Evolutionary conservation across 2,888 invertebrate species (phyloP).

Genomic region (Pristionchus fissidentatus): DNA sequence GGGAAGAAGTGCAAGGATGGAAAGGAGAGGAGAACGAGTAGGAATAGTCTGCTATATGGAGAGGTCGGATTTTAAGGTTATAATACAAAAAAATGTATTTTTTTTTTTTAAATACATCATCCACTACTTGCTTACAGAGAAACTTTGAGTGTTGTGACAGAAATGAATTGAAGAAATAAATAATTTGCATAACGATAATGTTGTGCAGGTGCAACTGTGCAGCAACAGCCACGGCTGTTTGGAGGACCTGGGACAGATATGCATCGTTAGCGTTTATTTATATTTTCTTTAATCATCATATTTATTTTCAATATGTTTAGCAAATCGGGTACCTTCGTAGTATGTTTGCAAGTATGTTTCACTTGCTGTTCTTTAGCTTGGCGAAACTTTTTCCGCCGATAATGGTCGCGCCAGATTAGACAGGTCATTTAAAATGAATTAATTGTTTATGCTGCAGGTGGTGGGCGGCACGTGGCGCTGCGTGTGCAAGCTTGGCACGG

Average conservation of each 20-base stretch:
- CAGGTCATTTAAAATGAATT: not conserved
- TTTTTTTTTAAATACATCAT: too few relatives aligned
- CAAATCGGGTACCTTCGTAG: too few relatives aligned
- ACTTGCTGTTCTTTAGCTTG: not conserved
- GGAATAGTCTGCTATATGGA: slow-evolving; percentile 45
- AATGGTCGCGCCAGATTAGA: not conserved
- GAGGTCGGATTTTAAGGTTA: not conserved
- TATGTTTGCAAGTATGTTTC: not conserved
- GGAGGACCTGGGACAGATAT: slow-evolving; percentile 69
- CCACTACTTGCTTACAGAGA: too few relatives aligned
- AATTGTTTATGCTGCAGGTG: slow-evolving; percentile 55
- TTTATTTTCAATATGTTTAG: not conserved
- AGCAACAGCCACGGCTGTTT: slow-evolving; percentile 45
- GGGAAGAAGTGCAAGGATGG: slow-evolving; percentile 43
- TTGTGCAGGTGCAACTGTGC: slow-evolving; percentile 54
- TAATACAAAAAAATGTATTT: not conserved
- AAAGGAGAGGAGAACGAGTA: slow-evolving; percentile 18
- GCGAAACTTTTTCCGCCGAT: not conserved
- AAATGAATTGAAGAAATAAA: not conserved
- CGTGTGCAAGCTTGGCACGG: slow-evolving; percentile 72
- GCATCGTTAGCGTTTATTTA: slow-evolving; percentile 62
- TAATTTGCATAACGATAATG: not conserved
- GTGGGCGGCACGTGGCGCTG: slow-evolving; percentile 72
- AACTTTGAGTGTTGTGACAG: not conserved
- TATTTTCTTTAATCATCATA: not conserved